Evolutionary conservation across 2,797 vertebrate species (phyloP).

Genomic region (Ataeniobius toweri): DNA sequence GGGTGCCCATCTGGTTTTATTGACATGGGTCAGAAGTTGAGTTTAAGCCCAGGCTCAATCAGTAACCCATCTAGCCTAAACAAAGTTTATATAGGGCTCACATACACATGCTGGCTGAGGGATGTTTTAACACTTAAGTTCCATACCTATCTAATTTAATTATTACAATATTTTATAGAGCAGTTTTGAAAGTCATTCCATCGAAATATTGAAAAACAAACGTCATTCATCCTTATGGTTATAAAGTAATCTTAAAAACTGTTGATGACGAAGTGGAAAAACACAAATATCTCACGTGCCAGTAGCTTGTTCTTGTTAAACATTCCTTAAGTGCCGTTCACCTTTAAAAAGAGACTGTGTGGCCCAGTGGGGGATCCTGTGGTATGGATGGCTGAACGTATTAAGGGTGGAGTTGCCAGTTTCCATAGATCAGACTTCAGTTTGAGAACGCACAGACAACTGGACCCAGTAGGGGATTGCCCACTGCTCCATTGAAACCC

Average conservation of each 20-base stretch:
- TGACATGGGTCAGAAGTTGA: not conserved
- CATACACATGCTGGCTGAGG: too few species aligned
- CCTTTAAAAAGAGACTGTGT: slow-evolving; percentile 49
- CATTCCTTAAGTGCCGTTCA: slow-evolving; percentile 63
- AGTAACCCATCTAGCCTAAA: not conserved
- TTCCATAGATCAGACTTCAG: slow-evolving; percentile 74
- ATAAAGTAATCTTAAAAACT: slow-evolving; percentile 12
- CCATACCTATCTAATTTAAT: not conserved
- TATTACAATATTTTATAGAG: slow-evolving; percentile 14
- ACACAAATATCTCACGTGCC: slow-evolving; percentile 45
- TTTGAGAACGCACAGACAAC: slow-evolving; percentile 75
- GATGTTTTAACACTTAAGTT: not conserved
- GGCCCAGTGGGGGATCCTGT: slow-evolving; percentile 47
- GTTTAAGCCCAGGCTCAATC: not conserved
- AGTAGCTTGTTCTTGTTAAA: slow-evolving; percentile 54
- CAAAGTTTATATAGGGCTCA: too few species aligned
- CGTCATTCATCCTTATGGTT: not conserved
- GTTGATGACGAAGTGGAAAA: slow-evolving; percentile 28
- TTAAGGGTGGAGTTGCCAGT: slow-evolving; percentile 63
- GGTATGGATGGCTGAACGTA: slow-evolving; percentile 76
- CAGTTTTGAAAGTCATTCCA: not conserved
- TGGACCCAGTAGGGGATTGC: slow-evolving; percentile 70
- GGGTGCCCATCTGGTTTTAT: too few species aligned
- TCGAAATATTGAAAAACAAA: slow-evolving; percentile 8
- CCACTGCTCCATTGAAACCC: slow-evolving; percentile 73